phyloP scores from a whole-genome alignment of 2,113 vertebrate genomes.

The Sander lucioperca region DNA sequence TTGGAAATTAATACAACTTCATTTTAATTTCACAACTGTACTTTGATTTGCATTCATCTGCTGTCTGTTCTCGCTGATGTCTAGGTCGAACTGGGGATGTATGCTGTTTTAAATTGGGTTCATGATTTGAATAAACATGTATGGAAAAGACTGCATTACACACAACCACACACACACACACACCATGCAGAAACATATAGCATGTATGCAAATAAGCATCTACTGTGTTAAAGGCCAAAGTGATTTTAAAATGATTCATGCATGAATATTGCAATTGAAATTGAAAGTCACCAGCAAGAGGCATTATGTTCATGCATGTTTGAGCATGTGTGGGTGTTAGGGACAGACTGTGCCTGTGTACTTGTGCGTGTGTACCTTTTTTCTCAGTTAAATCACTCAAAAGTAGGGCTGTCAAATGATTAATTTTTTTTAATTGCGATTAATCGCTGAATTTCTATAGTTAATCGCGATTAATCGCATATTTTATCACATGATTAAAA shows the following conservation, averaged over 20 bases:
- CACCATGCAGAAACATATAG: background rate
- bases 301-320: constrained; percentile 13
- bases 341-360: background rate
- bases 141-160: background rate
- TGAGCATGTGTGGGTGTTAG: background rate
- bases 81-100: background rate
- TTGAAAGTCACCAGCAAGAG: constrained; percentile 30
- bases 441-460: no score
- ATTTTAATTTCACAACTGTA: constrained; percentile 55
- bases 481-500: no score
- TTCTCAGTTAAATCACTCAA: no score
- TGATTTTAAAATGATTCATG: constrained; percentile 43
- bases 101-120: constrained; percentile 52
- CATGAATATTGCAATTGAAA: constrained; percentile 39
- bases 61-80: background rate
- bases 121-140: constrained; percentile 42
- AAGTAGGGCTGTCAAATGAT: no score
- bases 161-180: background rate
- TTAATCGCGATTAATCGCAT: no score
- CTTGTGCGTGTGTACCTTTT: background rate
- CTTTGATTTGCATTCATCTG: constrained; percentile 45
- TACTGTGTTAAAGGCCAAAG: constrained; percentile 40
- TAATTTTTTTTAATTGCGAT: no score
- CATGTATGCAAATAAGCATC: constrained; percentile 38
- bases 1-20: constrained; percentile 40